A percentile compares a stretch with the other conserved stretches of the same genome.
Evolutionary conservation across 2,888 invertebrate genomes (phyloP).

Genomic region (Caenorhabditis sp.): DNA sequence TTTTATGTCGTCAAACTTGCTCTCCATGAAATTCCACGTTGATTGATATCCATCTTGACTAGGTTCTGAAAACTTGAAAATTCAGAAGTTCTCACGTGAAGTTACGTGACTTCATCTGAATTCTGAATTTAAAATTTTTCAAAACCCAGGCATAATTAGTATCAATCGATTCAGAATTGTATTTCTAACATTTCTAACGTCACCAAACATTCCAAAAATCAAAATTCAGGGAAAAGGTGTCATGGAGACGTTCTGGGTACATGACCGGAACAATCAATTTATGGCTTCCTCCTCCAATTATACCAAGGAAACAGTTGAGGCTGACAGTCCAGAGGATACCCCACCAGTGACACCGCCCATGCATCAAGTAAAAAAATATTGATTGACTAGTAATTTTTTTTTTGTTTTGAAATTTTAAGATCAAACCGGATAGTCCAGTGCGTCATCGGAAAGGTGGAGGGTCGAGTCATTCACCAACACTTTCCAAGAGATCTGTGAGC

Average conservation of each 20-base stretch:
- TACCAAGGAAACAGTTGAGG: not conserved
- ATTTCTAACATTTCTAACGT: not conserved
- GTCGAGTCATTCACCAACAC: slow-evolving; percentile 45
- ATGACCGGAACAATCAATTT: slow-evolving; percentile 44
- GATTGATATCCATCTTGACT: not conserved
- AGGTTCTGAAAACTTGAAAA: not conserved
- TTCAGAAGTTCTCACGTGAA: too few species aligned
- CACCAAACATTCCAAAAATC: not conserved
- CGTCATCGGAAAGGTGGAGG: slow-evolving; percentile 41
- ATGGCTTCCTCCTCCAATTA: slow-evolving; percentile 20
- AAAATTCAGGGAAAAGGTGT: slow-evolving; percentile 67
- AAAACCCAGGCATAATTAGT: not conserved
- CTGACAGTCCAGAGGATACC: slow-evolving; percentile 18
- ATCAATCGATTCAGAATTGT: not conserved
- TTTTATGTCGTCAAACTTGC: too few species aligned
- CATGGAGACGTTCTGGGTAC: slow-evolving; percentile 79
- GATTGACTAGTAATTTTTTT: too few species aligned
- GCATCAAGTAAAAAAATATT: slow-evolving; percentile 22
- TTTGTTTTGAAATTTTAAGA: not conserved
- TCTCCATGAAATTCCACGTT: not conserved
- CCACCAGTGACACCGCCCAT: slow-evolving; percentile 41
- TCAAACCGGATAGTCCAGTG: slow-evolving; percentile 16
- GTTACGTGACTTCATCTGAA: too few species aligned
- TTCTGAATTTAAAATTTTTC: not conserved
- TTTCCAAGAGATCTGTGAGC: slow-evolving; percentile 51